Conservation (phyloP, 2,888 invertebrate genomes). For the Automeris io region DNA sequence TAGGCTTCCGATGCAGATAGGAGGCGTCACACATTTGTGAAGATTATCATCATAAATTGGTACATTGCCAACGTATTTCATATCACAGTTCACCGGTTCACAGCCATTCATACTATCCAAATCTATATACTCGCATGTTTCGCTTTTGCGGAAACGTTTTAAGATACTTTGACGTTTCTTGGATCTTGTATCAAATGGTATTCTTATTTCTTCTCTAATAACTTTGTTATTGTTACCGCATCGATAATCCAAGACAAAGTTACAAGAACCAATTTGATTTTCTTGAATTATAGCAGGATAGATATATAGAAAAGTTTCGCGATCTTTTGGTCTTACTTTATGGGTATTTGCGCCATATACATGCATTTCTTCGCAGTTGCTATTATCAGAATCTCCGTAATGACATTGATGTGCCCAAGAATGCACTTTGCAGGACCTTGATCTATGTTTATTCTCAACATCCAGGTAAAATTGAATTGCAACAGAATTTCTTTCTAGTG, state of each 20-base stretch:
- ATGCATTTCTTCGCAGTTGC: constrained; percentile 33
- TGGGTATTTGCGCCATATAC: constrained; percentile 26
- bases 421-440: constrained; percentile 27
- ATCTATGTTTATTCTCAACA: constrained; percentile 37
- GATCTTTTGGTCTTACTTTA: constrained; percentile 32
- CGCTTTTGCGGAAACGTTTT: constrained; percentile 14
- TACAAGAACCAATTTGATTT: constrained; percentile 47
- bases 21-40: constrained; percentile 34
- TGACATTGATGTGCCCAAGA: constrained; percentile 40
- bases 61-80: constrained; percentile 45
- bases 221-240: constrained; percentile 24
- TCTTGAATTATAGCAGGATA: constrained; percentile 43
- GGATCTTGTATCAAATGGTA: constrained; percentile 46
- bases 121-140: constrained; percentile 38
- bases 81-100: constrained; percentile 42
- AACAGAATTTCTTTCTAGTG: constrained; percentile 39
- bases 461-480: constrained; percentile 52
- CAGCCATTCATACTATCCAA: constrained; percentile 44
- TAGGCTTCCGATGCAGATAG: constrained; percentile 30
- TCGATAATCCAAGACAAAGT: constrained; percentile 31
- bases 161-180: constrained; percentile 21
- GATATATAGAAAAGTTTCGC: constrained; percentile 36
- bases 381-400: constrained; percentile 27
- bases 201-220: constrained; percentile 23
- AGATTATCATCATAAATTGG: constrained; percentile 32